Base-by-base conservation (phyloP, 2,888 invertebrate genomes). In the Zelleria hepariella region DNA sequence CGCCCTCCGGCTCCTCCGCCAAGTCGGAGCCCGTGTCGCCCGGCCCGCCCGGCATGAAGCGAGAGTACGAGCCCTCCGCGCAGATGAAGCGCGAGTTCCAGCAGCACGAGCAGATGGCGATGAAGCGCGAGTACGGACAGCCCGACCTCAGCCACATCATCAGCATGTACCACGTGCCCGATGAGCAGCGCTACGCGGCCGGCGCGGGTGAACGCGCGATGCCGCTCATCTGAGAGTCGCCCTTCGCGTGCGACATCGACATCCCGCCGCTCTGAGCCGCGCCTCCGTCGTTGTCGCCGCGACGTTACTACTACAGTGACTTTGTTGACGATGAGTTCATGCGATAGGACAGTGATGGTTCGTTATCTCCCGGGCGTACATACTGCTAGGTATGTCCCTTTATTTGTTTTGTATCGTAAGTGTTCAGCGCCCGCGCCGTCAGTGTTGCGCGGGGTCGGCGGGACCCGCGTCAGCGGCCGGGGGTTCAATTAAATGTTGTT, bases 21-120 rank as follows among this genome's bases (percentile, higher is more conserved):
- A 96, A 96, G 80, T 96, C 96, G 58, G 96, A 96, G 82, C 95
- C 96, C 27, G 95, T 95, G 70, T 95, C 95, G 59, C 95, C 96
- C 57, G 93, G 89, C 84, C 94, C 90, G 83, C 91, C 87, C 74
- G 90, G 70, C 68, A 80, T 86, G 82, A 90, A 90, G 69, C 85
- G 90, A 64, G 90, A 90, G 74, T 90, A 80, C 71, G 80, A 75
- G 59, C 62, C 79, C 25, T 15, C 21, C 23, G 15, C 32, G 76
- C 83, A 90, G 80, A 69, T 90, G 78, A 86, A 91, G 77, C 81
- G 91, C 81, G 74, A 91, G 85, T 78, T 89, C 80, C 74, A 91
- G 87, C 65, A 86, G 78, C 76, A 86, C 79, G 86, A 87, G 63
- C 82, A 82, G 75, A 72, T 84, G 60, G 69, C 73, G 73, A 91